Evolutionary conservation across 2,113 vertebrate genomes (phyloP), one percentile per base, ranked within the genome.

Genomic region (Peromyscus polionotus): DNA sequence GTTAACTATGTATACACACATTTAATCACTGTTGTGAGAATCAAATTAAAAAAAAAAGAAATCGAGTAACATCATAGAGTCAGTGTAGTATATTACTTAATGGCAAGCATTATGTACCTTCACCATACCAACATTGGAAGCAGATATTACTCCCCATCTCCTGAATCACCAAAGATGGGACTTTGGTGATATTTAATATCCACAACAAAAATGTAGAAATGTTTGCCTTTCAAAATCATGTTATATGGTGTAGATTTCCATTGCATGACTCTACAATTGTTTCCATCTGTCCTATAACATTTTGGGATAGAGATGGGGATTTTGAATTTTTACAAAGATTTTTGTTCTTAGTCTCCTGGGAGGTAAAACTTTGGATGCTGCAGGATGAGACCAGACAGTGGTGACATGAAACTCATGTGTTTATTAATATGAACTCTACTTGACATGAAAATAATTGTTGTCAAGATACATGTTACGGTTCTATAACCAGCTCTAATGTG

Each of bases 351-450:
- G 12, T 81, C 57, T 93, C 8, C 28, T 59, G 68, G 39, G 75
- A 95, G 80, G 22, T 59, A 94, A 61, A 91, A 72, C 5, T 4
- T 65, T 65, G 83, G 7, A 10, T 88, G 14, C 26, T 57, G 13
- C 1, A 13, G 77, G 36, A 83, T 22, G 26, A 77, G 63, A 57
- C 12, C 77, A 26, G 33, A 87, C 7, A 13, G 31, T 39, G 90
- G 63, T 1, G 10, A 92, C 10, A 61, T 0, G 39, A 83, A 90
- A 39, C 31, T 51, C 33, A 28, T 24, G 28, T 17, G 70, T 91
- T 70, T 79, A 94, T 95, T 85, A 83, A 88, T 85, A 86, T 91
- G 65, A 92, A 48, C 36, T 72, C 26, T 77, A 75, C 42, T 1
- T 73, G 85, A 65, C 10, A 75, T 36, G 26, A n/a, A 88, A 90